Percentiles rank a stretch among this genome's conserved stretches.
Evolutionary conservation across 2,113 vertebrate species (phyloP).

Genomic region (Mesembrinibis cayennensis): DNA sequence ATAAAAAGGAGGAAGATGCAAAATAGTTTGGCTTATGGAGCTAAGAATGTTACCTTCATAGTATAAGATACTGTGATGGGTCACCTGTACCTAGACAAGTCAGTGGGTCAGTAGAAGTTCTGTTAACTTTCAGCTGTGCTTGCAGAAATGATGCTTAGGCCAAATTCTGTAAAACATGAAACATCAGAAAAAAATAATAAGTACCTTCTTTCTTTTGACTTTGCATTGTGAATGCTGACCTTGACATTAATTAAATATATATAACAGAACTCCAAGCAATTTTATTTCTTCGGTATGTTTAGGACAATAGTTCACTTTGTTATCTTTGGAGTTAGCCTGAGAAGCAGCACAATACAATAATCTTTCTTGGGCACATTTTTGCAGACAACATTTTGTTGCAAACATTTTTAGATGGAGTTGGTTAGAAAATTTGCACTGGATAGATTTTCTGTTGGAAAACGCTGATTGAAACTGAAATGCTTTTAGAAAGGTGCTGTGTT

Average conservation of each 20-base stretch:
- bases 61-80: not conserved
- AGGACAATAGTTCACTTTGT: not conserved
- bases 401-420: not conserved
- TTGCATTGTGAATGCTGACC: not conserved
- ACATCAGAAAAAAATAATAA: not conserved
- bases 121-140: not conserved
- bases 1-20: not conserved
- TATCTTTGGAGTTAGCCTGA: not conserved
- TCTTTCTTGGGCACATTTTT: not conserved
- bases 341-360: not conserved
- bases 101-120: not conserved
- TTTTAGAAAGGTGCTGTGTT: not conserved
- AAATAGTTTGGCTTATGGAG: not conserved
- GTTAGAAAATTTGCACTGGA: not conserved
- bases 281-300: not conserved
- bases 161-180: not conserved
- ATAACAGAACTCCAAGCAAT: not conserved
- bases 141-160: not conserved
- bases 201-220: not conserved
- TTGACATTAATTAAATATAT: not conserved
- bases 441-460: not conserved
- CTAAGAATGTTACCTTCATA: not conserved
- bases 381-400: not conserved
- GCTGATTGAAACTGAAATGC: not conserved
- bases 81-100: not conserved